These are phyloP conservation scores for Periplaneta americana DNA, from an alignment of 1,140 invertebrate species.

Conservation along the genomic window DNA sequence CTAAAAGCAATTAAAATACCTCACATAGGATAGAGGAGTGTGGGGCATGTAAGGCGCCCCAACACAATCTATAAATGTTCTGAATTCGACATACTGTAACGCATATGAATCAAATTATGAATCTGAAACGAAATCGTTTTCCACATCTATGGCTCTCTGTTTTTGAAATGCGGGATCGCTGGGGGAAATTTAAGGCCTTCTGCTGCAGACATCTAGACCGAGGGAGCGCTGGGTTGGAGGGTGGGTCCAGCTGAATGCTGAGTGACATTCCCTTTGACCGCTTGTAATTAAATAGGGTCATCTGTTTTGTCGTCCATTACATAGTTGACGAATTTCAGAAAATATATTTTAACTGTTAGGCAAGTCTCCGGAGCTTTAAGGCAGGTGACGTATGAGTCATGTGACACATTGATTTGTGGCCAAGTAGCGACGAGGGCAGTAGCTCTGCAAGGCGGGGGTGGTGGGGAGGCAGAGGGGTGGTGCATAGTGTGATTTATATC, in stretches of 20 bases:
- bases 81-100: not conserved
- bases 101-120: not conserved
- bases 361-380: not conserved
- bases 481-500: constrained; percentile 3
- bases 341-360: not conserved
- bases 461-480: not conserved
- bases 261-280: not conserved
- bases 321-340: not conserved
- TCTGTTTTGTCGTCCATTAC: not conserved
- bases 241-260: too few species aligned
- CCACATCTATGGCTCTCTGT: not conserved
- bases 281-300: not conserved
- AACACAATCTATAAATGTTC: not conserved
- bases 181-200: not conserved
- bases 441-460: not conserved
- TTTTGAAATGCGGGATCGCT: not conserved
- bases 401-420: constrained; percentile 7
- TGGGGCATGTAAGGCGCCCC: too few species aligned
- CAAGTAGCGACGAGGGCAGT: not conserved
- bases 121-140: not conserved
- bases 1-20: too few species aligned
- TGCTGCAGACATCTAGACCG: not conserved
- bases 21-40: too few species aligned
- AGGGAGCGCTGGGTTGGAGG: too few species aligned
- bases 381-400: constrained; percentile 6